A percentile compares a stretch with the other conserved stretches of the same genome.
Evolutionary conservation across 2,113 vertebrate species (phyloP).

Genomic region (Apteryx mantelli): DNA sequence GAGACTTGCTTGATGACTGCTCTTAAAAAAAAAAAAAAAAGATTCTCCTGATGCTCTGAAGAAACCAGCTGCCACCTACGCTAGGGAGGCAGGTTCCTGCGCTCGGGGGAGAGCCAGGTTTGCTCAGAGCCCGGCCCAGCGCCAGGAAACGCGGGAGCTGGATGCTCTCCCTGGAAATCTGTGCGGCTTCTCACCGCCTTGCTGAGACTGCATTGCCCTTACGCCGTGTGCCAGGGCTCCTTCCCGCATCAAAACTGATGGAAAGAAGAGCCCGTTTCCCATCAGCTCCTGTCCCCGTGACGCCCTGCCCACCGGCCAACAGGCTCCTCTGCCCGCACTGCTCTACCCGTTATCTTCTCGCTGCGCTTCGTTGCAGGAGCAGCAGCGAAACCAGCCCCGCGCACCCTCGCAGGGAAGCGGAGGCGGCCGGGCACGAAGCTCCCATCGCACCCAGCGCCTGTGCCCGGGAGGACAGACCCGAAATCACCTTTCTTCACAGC

Average conservation of each 20-base stretch:
- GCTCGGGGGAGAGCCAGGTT: too few relatives aligned
- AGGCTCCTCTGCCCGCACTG: too few relatives aligned
- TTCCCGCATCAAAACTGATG: not conserved
- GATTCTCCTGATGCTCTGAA: not conserved
- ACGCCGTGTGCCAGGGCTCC: fast-evolving
- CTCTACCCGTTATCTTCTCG: too few relatives aligned
- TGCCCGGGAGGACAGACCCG: too few relatives aligned
- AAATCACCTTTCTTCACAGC: fast-evolving
- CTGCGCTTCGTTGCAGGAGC: not conserved
- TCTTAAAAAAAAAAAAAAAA: not conserved
- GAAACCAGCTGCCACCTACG: not conserved
- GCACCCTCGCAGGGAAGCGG: too few relatives aligned
- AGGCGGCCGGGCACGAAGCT: too few relatives aligned
- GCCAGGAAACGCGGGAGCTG: not conserved
- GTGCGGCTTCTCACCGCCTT: not conserved
- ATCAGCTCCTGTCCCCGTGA: fast-evolving
- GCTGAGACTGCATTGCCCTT: not conserved
- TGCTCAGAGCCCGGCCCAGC: not conserved
- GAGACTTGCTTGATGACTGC: not conserved
- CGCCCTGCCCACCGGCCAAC: not conserved
- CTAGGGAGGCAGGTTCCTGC: too few relatives aligned
- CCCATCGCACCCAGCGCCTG: not conserved
- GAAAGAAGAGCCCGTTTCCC: not conserved
- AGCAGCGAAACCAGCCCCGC: not conserved
- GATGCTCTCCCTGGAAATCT: fast-evolving